Percentiles rank a stretch among this genome's conserved stretches.
phyloP scores from a whole-genome alignment of 2,113 vertebrate species.

The Zingel zingel region DNA sequence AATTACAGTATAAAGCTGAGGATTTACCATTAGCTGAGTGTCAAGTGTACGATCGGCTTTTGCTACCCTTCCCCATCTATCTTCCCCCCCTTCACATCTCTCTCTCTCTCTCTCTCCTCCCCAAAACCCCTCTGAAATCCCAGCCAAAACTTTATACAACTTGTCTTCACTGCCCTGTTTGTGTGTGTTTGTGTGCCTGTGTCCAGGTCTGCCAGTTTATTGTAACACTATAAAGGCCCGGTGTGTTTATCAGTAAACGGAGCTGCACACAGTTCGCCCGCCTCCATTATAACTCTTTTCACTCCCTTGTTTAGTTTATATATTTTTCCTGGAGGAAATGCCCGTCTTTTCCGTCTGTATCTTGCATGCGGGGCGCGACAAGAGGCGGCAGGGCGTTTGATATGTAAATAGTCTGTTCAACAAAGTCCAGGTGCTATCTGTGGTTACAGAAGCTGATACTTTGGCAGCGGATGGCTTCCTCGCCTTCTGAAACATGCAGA shows the following conservation, averaged over 20 bases:
- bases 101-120: neutral
- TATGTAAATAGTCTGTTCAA: conserved; percentile 73
- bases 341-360: conserved; percentile 35
- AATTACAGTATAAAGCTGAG: conserved; percentile 82
- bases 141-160: conserved; percentile 67
- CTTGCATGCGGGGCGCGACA: conserved; percentile 44
- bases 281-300: conserved; percentile 67
- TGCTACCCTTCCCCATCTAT: neutral
- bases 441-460: conserved; percentile 61
- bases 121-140: conserved; percentile 53
- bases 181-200: conserved; percentile 46
- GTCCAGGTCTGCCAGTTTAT: conserved; percentile 62
- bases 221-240: conserved; percentile 68
- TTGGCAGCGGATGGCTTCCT: conserved; percentile 30
- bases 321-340: conserved; percentile 41
- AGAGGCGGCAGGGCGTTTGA: conserved; percentile 63
- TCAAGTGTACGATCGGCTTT: conserved; percentile 68
- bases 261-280: conserved; percentile 53
- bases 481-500: conserved; percentile 43
- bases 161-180: conserved; percentile 47
- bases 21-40: conserved; percentile 80
- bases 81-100: neutral
- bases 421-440: conserved; percentile 72
- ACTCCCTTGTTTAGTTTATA: conserved; percentile 59
- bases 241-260: conserved; percentile 78